phyloP scores from a whole-genome alignment of 23 tunicate species.

The Ciona savignyi region DNA sequence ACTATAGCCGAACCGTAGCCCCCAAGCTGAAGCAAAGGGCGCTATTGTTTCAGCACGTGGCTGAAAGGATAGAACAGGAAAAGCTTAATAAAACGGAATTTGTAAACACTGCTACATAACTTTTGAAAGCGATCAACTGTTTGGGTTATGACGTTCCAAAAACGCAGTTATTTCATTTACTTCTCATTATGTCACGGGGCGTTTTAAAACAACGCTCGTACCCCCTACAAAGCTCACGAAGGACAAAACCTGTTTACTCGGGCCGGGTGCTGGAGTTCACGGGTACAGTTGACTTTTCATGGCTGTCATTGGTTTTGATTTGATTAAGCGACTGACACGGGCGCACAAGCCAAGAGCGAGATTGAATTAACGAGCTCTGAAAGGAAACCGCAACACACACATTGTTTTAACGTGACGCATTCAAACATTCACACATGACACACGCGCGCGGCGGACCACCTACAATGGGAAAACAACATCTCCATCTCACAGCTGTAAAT shows the following conservation, averaged over 20 bases:
- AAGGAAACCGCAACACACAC: not conserved
- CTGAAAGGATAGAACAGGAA: not conserved
- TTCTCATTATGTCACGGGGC: not conserved
- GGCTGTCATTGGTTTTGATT: too few relatives aligned
- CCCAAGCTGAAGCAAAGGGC: not conserved
- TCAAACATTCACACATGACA: not conserved
- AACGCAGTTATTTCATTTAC: not conserved
- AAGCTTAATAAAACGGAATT: not conserved
- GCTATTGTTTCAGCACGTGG: not conserved
- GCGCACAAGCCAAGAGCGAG: too few relatives aligned
- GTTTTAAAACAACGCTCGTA: not conserved
- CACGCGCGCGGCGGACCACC: not conserved
- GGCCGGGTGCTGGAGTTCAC: too few relatives aligned
- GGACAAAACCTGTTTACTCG: too few relatives aligned
- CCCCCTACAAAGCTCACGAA: not conserved
- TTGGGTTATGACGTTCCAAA: too few relatives aligned
- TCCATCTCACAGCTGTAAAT: too few relatives aligned
- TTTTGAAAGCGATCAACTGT: not conserved
- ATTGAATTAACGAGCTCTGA: too few relatives aligned
- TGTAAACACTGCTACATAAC: not conserved
- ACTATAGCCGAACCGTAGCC: not conserved
- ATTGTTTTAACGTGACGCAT: not conserved
- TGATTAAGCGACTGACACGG: too few relatives aligned
- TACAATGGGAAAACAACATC: too few relatives aligned
- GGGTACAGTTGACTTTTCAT: too few relatives aligned